phyloP scores from a whole-genome alignment of 2,888 invertebrate species.

The Epirrita christyi region DNA sequence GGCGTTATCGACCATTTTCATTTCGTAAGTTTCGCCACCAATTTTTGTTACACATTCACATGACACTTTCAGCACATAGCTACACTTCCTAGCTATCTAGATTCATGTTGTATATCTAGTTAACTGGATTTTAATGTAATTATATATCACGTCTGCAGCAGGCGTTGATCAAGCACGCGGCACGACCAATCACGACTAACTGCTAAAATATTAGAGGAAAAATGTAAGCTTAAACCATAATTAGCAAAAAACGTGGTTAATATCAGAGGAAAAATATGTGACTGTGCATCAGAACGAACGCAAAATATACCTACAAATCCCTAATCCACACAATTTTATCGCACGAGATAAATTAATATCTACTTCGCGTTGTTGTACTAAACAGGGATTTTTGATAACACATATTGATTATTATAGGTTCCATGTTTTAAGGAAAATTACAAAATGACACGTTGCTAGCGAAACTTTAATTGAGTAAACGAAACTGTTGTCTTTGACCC shows the following conservation, averaged over 20 bases:
- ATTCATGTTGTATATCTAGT: background rate
- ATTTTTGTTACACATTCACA: constrained; percentile 26
- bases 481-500: constrained; percentile 28
- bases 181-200: background rate
- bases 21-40: constrained; percentile 20
- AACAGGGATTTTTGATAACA: background rate
- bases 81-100: background rate
- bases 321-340: constrained; percentile 8
- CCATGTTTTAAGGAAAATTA: background rate
- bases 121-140: background rate
- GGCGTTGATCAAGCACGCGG: too few relatives aligned
- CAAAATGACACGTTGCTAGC: background rate
- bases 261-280: background rate
- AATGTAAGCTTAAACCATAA: background rate
- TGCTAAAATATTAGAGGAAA: background rate
- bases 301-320: background rate
- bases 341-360: constrained; percentile 10
- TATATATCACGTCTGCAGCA: background rate
- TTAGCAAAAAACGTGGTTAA: background rate
- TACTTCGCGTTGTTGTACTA: background rate
- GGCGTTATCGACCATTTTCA: constrained; percentile 76
- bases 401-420: background rate
- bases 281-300: background rate
- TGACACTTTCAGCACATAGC: constrained; percentile 15
- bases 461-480: constrained; percentile 8